A percentile compares a stretch with the other conserved stretches of the same genome.
Conservation (phyloP, 1,140 invertebrate genomes). For the Drusus annulatus region DNA sequence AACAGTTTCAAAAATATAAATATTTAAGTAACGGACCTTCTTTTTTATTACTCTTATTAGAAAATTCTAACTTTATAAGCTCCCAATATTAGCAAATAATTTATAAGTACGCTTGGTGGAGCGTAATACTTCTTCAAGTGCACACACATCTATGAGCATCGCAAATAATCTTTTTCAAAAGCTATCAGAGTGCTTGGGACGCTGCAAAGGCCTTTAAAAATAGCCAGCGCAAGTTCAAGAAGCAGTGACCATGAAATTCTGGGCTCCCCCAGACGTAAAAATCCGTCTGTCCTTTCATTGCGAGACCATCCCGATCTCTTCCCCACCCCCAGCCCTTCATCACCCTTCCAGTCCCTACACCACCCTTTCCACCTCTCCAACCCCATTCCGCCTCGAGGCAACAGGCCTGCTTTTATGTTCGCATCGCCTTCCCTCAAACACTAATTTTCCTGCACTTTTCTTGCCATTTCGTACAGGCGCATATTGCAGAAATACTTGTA, state of each 20-base stretch:
- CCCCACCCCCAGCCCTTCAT: neutral
- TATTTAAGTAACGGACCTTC: too few relatives aligned
- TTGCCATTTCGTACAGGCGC: neutral
- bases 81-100: too few relatives aligned
- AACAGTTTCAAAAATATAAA: too few relatives aligned
- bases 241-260: conserved; percentile 43
- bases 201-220: too few relatives aligned
- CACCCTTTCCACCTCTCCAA: neutral
- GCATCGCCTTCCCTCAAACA: conserved; percentile 52
- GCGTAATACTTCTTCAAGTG: too few relatives aligned
- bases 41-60: too few relatives aligned
- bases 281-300: conserved; percentile 37
- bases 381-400: conserved; percentile 31
- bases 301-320: neutral
- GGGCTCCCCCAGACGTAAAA: conserved; percentile 24
- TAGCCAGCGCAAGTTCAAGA: conserved; percentile 1
- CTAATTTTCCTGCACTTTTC: conserved; percentile 55
- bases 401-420: conserved; percentile 56
- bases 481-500: too few relatives aligned
- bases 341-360: neutral
- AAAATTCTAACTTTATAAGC: too few relatives aligned
- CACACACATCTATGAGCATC: too few relatives aligned
- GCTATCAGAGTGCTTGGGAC: too few relatives aligned
- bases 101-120: too few relatives aligned
- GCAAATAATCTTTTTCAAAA: too few relatives aligned